A percentile compares a stretch with the other conserved stretches of the same genome.
phyloP scores from a whole-genome alignment of 2,113 vertebrate genomes.

The Pterocles gutturalis region DNA sequence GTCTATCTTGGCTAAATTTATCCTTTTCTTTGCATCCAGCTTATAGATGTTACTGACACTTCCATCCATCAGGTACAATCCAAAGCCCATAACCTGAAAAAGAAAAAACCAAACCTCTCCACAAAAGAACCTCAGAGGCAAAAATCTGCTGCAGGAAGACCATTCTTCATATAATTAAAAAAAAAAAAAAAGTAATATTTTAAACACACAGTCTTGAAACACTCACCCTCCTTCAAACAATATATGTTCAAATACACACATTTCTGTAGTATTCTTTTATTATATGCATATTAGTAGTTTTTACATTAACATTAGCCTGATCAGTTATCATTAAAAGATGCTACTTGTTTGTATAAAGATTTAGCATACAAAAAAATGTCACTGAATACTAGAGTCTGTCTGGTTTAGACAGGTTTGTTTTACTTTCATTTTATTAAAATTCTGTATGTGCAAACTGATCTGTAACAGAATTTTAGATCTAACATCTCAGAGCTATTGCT shows the following conservation, averaged over 20 bases:
- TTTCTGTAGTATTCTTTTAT: background rate
- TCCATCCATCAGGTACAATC: slow-evolving; percentile 96
- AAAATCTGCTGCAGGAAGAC: background rate
- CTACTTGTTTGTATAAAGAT: background rate
- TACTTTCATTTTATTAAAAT: background rate
- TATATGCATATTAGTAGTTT: background rate
- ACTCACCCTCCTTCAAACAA: background rate
- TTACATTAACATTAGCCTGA: background rate
- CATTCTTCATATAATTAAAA: background rate
- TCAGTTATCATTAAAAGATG: background rate
- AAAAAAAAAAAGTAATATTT: background rate
- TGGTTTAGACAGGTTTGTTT: background rate
- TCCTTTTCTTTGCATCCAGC: slow-evolving; percentile 96
- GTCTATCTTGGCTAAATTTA: slow-evolving; percentile 96
- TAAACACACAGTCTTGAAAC: background rate
- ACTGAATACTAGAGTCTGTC: background rate
- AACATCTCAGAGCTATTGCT: background rate
- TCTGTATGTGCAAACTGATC: background rate
- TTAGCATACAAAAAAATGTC: background rate
- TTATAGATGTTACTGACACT: slow-evolving; percentile 97
- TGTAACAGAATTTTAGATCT: background rate
- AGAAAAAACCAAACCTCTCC: background rate
- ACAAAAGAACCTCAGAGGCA: background rate
- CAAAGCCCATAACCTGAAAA: slow-evolving; percentile 97
- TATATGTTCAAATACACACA: background rate